Evolutionary conservation across 92 coral and sea anemone genomes (phyloP), one percentile per base, ranked within the genome.

Genomic region (Zoanthus sociatus): DNA sequence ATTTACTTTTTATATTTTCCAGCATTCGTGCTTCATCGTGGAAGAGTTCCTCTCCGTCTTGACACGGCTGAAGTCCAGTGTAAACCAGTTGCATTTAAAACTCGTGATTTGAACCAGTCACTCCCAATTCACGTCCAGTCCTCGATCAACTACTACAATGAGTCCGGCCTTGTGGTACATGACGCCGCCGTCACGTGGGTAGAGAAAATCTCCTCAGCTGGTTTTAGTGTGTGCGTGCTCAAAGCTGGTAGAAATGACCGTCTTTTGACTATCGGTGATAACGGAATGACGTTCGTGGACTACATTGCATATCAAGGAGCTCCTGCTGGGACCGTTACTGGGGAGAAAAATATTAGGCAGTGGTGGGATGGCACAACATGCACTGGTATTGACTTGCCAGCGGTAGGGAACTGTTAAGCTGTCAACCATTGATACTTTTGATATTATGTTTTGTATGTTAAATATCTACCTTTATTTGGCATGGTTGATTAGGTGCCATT

Each of bases 311-410:
- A 91, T 79, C 96, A 94, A 79, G 94, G 92, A 4, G 90, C 93
- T 12, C 96, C 96, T 0, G 44, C 78, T 60, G 96, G 92, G 14
- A 90, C 96, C 1, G 94, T 94, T 15, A 89, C 96, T 5, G 96
- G 96, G 1, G 93, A 94, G 9, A 93, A 89, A 92, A 21, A 67
- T 53, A 63, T 94, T 6, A 67, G 78, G 9, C 87, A 86, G 45
- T 94, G 96, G 96, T 94, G 96, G 96, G 96, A 94, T 82, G 96
- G 96, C 0, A 94, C 96, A 32, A 89, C 90, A 3, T 94, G 96
- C 79, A 91, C 88, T 69, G 60, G 74, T 18, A 78, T 91, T 44
- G 45, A 20, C 55, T 61, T 94, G 6, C 96, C 96, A 11, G 60
- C 86, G 93, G 96, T 94, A 63, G 1, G 83, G 6, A 50, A 3